A percentile compares a stretch with the other conserved stretches of the same genome.
Conservation (phyloP, 2,113 vertebrate genomes). For the Crotophaga sulcirostris region DNA sequence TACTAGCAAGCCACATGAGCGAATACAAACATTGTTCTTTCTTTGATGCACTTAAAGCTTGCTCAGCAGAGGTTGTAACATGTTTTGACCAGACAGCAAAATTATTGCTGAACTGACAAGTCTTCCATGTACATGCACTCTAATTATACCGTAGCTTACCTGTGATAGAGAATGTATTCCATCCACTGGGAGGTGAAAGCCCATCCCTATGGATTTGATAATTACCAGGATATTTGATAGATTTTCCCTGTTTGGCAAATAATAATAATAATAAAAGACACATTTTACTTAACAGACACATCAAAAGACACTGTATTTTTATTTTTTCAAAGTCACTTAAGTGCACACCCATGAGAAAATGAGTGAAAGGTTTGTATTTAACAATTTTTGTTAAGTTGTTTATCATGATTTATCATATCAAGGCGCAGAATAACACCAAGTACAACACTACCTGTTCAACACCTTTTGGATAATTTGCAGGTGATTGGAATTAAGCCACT, state of each 20-base stretch:
- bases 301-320: neutral
- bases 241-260: conserved; percentile 78
- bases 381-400: neutral
- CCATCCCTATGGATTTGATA: conserved; percentile 94
- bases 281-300: neutral
- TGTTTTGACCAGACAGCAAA: neutral
- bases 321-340: neutral
- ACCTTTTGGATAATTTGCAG: conserved; percentile 87
- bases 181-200: conserved; percentile 93
- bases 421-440: neutral
- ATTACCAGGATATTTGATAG: conserved; percentile 88
- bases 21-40: neutral
- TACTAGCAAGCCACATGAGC: neutral
- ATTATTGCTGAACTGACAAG: neutral
- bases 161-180: conserved; percentile 87
- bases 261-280: neutral
- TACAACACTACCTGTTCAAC: conserved; percentile 78
- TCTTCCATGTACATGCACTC: neutral
- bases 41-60: neutral
- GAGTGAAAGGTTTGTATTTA: neutral
- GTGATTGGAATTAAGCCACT: conserved; percentile 92
- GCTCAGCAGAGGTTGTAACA: neutral
- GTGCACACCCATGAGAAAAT: neutral
- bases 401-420: neutral
- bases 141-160: conserved; percentile 70